Percentiles rank a stretch among this genome's conserved stretches.
These are phyloP conservation scores for Drosophila cracens DNA, from an alignment of 2,888 invertebrate species.

Conservation along the genomic window DNA sequence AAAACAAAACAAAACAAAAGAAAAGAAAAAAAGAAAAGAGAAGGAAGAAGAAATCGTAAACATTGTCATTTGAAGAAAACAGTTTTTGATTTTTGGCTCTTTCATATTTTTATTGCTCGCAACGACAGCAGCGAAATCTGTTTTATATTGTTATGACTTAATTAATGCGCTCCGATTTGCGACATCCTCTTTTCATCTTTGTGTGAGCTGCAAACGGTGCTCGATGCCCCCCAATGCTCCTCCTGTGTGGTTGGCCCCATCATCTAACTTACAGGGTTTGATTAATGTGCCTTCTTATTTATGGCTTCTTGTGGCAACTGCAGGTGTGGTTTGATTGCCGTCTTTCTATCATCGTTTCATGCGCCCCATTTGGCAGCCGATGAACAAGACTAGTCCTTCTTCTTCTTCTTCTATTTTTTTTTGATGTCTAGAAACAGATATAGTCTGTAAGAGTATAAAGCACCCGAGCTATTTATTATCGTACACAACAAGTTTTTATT, in stretches of 20 bases:
- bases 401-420: not conserved
- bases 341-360: slow-evolving; percentile 26
- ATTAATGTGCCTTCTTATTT: slow-evolving; percentile 35
- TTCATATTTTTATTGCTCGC: slow-evolving; percentile 18
- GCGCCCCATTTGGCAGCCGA: slow-evolving; percentile 36
- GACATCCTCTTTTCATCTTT: slow-evolving; percentile 13
- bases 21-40: not conserved
- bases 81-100: not conserved
- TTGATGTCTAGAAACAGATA: not conserved
- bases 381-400: slow-evolving; percentile 24
- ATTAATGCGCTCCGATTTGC: slow-evolving; percentile 62
- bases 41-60: slow-evolving; percentile 4
- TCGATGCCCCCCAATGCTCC: not conserved
- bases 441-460: slow-evolving; percentile 7
- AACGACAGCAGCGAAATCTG: slow-evolving; percentile 43
- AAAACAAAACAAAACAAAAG: not conserved
- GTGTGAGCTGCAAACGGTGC: slow-evolving; percentile 13
- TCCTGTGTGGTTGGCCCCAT: slow-evolving; percentile 11
- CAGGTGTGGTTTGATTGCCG: slow-evolving; percentile 24
- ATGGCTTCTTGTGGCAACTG: slow-evolving; percentile 20
- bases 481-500: slow-evolving; percentile 16
- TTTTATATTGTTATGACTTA: slow-evolving; percentile 63
- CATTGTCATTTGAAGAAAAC: slow-evolving; percentile 1
- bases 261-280: slow-evolving; percentile 43
- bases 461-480: slow-evolving; percentile 25